These are phyloP conservation scores for Alloplasta piceator DNA, from an alignment of 2,888 invertebrate species.

Conservation along the genomic window DNA sequence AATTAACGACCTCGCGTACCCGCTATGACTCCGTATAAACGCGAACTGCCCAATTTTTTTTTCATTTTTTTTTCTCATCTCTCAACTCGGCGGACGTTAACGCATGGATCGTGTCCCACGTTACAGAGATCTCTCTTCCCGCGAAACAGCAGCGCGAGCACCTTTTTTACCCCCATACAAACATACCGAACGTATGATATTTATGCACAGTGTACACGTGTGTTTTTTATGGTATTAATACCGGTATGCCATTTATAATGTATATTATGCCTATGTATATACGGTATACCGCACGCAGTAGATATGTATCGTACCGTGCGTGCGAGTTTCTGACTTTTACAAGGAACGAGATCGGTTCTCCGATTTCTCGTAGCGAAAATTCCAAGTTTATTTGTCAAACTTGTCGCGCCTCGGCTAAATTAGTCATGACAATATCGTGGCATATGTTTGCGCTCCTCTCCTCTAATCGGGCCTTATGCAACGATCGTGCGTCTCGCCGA, in stretches of 20 bases:
- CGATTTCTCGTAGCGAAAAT: slow-evolving; percentile 56
- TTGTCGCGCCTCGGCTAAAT: slow-evolving; percentile 54
- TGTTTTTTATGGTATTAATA: background rate
- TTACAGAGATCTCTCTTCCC: slow-evolving; percentile 26
- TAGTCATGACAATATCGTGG: slow-evolving; percentile 59
- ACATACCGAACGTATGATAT: background rate
- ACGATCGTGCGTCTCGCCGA: slow-evolving; percentile 32
- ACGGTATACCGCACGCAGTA: slow-evolving; percentile 28
- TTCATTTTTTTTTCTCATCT: slow-evolving; percentile 65
- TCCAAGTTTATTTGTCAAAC: slow-evolving; percentile 63
- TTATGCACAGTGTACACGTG: background rate
- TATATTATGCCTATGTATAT: slow-evolving; percentile 21
- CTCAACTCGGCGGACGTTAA: slow-evolving; percentile 32
- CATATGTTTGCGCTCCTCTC: slow-evolving; percentile 25
- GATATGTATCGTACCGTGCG: slow-evolving; percentile 54
- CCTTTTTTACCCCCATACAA: slow-evolving; percentile 10
- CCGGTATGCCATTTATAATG: slow-evolving; percentile 36
- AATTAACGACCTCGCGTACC: slow-evolving; percentile 77
- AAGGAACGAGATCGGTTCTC: slow-evolving; percentile 60
- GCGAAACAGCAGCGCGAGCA: slow-evolving; percentile 14
- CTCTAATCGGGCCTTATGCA: slow-evolving; percentile 38
- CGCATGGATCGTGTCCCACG: slow-evolving; percentile 48
- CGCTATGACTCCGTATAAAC: slow-evolving; percentile 73
- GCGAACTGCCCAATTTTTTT: slow-evolving; percentile 72
- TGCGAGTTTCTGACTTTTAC: slow-evolving; percentile 52